These are phyloP conservation scores for Umimayanthus chanpuru DNA, from an alignment of 92 coral and sea anemone genomes.

Conservation along the genomic window DNA sequence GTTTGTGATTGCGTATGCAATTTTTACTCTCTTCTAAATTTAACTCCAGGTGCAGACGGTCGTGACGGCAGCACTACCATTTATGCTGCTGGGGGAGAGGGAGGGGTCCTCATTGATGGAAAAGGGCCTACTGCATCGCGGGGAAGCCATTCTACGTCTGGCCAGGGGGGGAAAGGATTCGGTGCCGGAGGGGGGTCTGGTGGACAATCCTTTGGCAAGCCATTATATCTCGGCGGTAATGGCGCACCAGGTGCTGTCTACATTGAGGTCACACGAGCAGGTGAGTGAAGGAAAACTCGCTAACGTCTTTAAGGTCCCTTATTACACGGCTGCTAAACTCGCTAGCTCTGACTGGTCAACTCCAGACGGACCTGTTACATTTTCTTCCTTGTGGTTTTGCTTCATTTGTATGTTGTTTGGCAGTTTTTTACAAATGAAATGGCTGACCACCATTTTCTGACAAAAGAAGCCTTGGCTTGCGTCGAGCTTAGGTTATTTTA, in stretches of 20 bases:
- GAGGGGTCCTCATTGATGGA: slow-evolving; percentile 29
- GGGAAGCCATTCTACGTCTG: neutral
- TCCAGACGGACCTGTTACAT: too few species aligned
- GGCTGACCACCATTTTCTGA: too few species aligned
- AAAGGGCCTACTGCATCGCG: slow-evolving; percentile 16
- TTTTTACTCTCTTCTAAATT: neutral
- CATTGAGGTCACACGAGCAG: neutral
- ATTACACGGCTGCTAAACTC: too few species aligned
- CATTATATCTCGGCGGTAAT: neutral
- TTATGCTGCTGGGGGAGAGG: slow-evolving; percentile 22
- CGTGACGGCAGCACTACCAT: too few species aligned
- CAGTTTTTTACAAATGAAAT: too few species aligned
- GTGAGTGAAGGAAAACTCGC: neutral
- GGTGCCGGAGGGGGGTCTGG: slow-evolving; percentile 37
- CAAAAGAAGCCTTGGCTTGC: too few species aligned
- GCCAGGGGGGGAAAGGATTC: slow-evolving; percentile 17
- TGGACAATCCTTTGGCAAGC: fast-evolving
- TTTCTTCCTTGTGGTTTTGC: too few species aligned
- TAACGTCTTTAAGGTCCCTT: too few species aligned
- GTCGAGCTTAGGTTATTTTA: too few species aligned
- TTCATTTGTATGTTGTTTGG: too few species aligned
- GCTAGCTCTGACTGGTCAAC: too few species aligned
- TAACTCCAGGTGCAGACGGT: slow-evolving; percentile 1
- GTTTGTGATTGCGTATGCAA: too few species aligned
- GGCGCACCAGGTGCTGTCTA: slow-evolving; percentile 43